Percentiles rank a stretch among this genome's conserved stretches.
Evolutionary conservation across 2,113 vertebrate genomes (phyloP).

Genomic region (Chlamydotis undulata): DNA sequence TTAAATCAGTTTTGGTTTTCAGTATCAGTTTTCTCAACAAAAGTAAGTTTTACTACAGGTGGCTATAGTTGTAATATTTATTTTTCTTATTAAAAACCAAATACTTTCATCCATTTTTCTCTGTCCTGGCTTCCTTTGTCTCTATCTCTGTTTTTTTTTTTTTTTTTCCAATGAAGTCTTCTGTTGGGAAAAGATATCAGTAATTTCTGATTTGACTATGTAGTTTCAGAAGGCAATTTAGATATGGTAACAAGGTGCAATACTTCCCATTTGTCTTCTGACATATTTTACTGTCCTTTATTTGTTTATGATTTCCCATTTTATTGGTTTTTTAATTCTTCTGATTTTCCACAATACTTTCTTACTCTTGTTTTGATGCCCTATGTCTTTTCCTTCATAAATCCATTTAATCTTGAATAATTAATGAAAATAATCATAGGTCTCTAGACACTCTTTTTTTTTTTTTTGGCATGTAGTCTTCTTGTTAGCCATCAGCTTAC

Average conservation of each 20-base stretch:
- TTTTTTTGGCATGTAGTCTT: slow-evolving; percentile 18
- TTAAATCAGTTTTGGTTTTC: not conserved
- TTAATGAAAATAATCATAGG: slow-evolving; percentile 13
- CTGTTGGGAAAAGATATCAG: not conserved
- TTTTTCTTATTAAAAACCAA: not conserved
- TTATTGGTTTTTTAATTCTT: not conserved
- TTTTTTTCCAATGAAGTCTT: not conserved
- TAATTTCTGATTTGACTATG: not conserved
- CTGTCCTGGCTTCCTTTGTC: not conserved
- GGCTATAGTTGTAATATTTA: not conserved
- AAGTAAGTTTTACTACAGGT: not conserved
- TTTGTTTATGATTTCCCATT: not conserved
- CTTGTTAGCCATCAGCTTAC: not conserved
- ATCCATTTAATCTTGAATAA: slow-evolving; percentile 26
- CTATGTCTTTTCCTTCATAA: slow-evolving; percentile 12
- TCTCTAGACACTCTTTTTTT: not conserved
- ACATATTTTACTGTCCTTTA: not conserved
- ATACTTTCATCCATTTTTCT: not conserved
- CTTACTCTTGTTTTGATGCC: not conserved
- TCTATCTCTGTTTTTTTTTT: too few relatives aligned
- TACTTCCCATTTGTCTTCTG: not conserved
- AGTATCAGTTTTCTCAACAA: not conserved
- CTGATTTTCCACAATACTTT: not conserved
- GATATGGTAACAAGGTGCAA: not conserved
- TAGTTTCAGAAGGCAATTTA: not conserved